A percentile compares a stretch with the other conserved stretches of the same genome.
Conservation (phyloP, 2,113 vertebrate genomes). For the Chrysemys picta region DNA sequence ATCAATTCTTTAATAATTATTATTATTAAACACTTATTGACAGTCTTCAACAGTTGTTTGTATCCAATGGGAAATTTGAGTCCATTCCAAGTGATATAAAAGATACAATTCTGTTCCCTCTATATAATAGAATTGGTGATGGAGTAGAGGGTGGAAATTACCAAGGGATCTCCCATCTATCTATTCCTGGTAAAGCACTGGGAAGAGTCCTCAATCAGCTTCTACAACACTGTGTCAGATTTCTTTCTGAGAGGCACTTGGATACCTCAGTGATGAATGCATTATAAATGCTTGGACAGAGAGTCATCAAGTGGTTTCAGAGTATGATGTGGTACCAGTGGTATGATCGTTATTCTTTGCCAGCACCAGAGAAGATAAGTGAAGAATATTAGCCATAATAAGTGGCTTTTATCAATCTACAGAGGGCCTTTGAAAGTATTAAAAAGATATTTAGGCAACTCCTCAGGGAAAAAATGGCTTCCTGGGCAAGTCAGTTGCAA, state of each 20-base stretch:
- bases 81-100: background rate
- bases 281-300: background rate
- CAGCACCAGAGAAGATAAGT: conserved; percentile 12
- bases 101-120: background rate
- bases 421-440: conserved; percentile 24
- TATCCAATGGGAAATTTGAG: background rate
- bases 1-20: background rate
- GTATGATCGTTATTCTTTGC: background rate
- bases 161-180: background rate
- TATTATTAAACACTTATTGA: background rate
- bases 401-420: conserved; percentile 56
- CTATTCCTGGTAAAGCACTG: background rate
- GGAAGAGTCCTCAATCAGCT: background rate
- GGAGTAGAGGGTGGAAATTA: background rate
- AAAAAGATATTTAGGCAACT: conserved; percentile 37
- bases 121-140: background rate
- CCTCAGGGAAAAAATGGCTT: conserved; percentile 18
- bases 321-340: background rate
- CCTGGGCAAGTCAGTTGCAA: conserved; percentile 4
- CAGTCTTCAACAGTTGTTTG: background rate
- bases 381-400: conserved; percentile 16
- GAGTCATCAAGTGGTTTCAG: background rate
- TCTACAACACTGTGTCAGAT: background rate
- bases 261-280: background rate
- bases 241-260: background rate